Evolutionary conservation across 2,888 invertebrate species (phyloP).

Genomic region (Zootermopsis nevadensis): DNA sequence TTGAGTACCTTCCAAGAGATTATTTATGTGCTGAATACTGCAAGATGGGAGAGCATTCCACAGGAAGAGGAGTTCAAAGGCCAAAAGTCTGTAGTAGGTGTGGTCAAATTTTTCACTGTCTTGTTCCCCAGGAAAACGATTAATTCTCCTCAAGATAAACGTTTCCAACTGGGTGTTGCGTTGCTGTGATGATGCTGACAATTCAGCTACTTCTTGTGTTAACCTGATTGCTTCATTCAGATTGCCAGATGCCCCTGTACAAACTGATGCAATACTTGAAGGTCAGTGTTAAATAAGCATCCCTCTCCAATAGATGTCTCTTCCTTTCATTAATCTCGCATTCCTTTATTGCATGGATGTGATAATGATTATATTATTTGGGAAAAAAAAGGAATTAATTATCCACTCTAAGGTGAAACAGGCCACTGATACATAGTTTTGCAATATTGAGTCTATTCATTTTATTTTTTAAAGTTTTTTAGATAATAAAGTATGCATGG

Average conservation of each 20-base stretch:
- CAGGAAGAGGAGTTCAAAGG: conserved; percentile 74
- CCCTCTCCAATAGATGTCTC: no score
- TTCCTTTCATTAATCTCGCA: no score
- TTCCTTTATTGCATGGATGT: no score
- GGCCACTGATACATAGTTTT: no score
- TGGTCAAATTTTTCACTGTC: conserved; percentile 44
- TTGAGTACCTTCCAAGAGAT: conserved; percentile 63
- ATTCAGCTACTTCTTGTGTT: conserved; percentile 61
- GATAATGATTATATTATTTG: no score
- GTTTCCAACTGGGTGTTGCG: conserved; percentile 59
- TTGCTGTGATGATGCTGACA: conserved; percentile 61
- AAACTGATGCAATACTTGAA: conserved; percentile 60
- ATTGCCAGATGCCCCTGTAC: conserved; percentile 65
- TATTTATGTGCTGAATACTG: conserved; percentile 60
- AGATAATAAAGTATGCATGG: no score
- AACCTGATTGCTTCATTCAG: conserved; percentile 60
- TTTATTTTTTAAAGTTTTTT: no score
- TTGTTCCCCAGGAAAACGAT: conserved; percentile 54
- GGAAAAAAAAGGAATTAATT: no score
- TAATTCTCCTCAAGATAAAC: conserved; percentile 59
- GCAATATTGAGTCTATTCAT: no score
- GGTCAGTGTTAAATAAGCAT: not conserved
- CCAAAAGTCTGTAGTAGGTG: conserved; percentile 68
- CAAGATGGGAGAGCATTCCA: conserved; percentile 76
- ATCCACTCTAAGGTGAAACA: no score